Conservation (phyloP, 2,113 vertebrate species). For the Polypterus bichir region DNA sequence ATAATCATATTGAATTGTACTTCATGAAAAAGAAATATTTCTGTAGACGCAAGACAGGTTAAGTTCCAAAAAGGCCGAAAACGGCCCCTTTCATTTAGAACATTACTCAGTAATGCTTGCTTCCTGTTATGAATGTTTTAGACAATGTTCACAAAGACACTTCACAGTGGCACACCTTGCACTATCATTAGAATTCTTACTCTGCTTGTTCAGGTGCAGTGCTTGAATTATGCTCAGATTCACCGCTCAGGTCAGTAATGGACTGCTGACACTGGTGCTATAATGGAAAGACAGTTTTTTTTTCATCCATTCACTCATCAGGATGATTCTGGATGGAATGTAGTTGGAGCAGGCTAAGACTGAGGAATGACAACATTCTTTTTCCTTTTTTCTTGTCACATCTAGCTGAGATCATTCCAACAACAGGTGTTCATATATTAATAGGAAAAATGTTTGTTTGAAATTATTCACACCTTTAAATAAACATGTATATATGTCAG, state of each 20-base stretch:
- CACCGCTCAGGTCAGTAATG: constrained; percentile 31
- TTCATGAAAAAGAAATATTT: no score
- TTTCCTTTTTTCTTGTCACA: neutral
- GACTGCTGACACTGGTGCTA: constrained; percentile 45
- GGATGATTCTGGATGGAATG: constrained; percentile 34
- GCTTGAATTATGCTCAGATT: constrained; percentile 37
- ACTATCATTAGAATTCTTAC: constrained; percentile 37
- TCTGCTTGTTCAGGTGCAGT: constrained; percentile 53
- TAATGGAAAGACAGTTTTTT: constrained; percentile 39
- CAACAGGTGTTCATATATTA: constrained; percentile 1
- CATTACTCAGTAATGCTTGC: neutral
- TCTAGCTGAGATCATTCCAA: neutral
- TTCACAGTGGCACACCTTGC: constrained; percentile 36
- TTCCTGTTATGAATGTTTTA: constrained; percentile 36
- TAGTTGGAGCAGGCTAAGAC: constrained; percentile 25
- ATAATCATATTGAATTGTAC: no score
- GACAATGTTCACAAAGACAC: constrained; percentile 35
- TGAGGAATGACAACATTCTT: constrained; percentile 18
- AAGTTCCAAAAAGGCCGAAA: no score
- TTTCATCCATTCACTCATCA: constrained; percentile 21
- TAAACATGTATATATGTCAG: no score
- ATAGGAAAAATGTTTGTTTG: no score
- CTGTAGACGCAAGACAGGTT: no score
- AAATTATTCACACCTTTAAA: no score
- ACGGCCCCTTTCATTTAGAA: no score